Evolutionary conservation across 2,113 vertebrate species (phyloP).

Genomic region (Sphyrna mokarran): DNA sequence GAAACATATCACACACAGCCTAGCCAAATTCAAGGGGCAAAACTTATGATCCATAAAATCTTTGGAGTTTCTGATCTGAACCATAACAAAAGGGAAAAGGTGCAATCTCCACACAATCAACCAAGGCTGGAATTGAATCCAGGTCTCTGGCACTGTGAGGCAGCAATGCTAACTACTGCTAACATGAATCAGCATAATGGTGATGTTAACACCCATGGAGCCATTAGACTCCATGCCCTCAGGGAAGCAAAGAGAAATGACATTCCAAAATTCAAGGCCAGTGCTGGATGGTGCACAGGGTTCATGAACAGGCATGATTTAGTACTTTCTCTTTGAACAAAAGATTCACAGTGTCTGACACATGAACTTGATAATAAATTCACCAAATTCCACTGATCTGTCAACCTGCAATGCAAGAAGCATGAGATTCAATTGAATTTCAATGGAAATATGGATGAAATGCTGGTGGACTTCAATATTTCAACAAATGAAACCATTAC

Average conservation of each 20-base stretch:
- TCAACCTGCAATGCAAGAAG: background rate
- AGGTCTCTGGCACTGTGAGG: too few relatives aligned
- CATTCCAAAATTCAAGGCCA: background rate
- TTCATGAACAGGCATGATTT: background rate
- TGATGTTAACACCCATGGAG: background rate
- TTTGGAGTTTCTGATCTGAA: too few relatives aligned
- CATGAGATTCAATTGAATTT: too few relatives aligned
- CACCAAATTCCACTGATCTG: background rate
- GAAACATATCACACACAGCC: too few relatives aligned
- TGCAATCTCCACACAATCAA: too few relatives aligned
- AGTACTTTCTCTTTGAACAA: background rate
- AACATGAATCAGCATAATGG: background rate
- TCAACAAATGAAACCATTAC: background rate
- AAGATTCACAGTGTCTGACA: background rate
- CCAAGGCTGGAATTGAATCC: too few relatives aligned
- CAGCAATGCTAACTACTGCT: too few relatives aligned
- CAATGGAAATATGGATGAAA: too few relatives aligned
- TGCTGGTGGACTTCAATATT: background rate
- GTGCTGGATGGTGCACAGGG: background rate
- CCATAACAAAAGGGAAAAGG: too few relatives aligned
- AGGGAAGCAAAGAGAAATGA: background rate
- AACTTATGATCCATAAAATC: too few relatives aligned
- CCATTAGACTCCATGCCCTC: background rate
- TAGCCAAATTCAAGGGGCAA: too few relatives aligned
- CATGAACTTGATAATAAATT: background rate